phyloP scores from a whole-genome alignment of 2,888 invertebrate genomes.

The Linyphia triangularis region DNA sequence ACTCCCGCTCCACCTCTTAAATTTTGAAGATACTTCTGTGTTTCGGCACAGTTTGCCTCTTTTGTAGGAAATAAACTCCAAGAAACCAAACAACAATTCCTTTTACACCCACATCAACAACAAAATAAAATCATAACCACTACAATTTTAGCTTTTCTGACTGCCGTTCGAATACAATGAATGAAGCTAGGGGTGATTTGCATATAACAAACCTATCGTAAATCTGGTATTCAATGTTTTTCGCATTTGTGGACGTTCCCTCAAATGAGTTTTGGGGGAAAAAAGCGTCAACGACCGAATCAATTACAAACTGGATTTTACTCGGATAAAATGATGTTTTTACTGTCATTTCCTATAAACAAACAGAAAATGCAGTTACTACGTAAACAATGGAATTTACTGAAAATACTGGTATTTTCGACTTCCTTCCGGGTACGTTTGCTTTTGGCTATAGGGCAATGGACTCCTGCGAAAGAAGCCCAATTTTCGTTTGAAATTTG shows the following conservation, averaged over 20 bases:
- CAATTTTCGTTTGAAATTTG: background rate
- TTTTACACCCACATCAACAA: too few relatives aligned
- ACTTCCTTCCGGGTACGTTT: background rate
- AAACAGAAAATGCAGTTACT: background rate
- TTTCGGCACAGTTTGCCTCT: too few relatives aligned
- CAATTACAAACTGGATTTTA: conserved; percentile 13
- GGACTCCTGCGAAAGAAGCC: background rate
- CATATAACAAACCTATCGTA: too few relatives aligned
- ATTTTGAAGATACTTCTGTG: too few relatives aligned
- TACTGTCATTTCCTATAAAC: conserved; percentile 20
- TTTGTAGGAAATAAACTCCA: too few relatives aligned
- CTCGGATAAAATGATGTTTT: background rate
- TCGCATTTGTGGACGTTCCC: background rate
- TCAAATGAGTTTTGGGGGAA: background rate
- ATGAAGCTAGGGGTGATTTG: too few relatives aligned
- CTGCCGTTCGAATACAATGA: too few relatives aligned
- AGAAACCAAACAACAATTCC: too few relatives aligned
- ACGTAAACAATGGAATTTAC: conserved; percentile 3
- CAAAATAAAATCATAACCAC: too few relatives aligned
- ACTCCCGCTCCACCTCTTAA: too few relatives aligned
- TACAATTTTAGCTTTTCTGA: too few relatives aligned
- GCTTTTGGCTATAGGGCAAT: background rate
- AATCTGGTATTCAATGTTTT: background rate
- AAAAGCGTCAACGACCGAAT: conserved; percentile 30
- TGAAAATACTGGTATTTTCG: background rate